Evolutionary conservation across 2,888 invertebrate genomes (phyloP), one percentile per base, ranked within the genome.

Genomic region (Cephalotes varians): DNA sequence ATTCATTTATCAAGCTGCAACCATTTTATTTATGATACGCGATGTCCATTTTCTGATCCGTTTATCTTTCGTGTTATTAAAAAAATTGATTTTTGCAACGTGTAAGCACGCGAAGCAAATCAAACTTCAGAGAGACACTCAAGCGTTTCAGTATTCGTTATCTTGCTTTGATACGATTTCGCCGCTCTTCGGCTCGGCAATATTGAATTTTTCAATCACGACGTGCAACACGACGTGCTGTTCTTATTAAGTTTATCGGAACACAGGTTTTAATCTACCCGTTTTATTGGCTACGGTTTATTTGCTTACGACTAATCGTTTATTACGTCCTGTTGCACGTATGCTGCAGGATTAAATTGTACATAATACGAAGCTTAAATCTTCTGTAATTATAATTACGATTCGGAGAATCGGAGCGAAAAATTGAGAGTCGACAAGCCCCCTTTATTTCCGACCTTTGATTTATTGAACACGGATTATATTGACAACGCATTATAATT

Each of bases 211-310:
- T 34, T 69, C 25, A 56, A 58, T 69, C 47, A 69, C 18, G 31
- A 77, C 6, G n/a, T 15, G 2, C 10, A 54, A 65, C 6, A 28
- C n/a, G 5, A n/a, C 31, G 6, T 3, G 12, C 31, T 25, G 28
- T 64, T 7, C 21, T 69, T 69, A 56, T 44, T 67, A 21, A 77
- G 69, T 44, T 12, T 15, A 44, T 44, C 34, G 5, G 9, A 44
- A 15, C 67, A 31, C n/a, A 56, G 49, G 37, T 67, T 67, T 77
- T 44, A 65, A 77, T 77, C 40, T 40, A 44, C 21, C 21, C 15
- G 44, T 44, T 67, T 56, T 56, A 67, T 65, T 54, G 15, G 31
- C 31, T 56, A 69, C 34, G 56, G 56, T 56, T 77, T 77, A 77
- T 67, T 44, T 69, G 28, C 37, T 64, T 64, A 28, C 40, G n/a